These are phyloP conservation scores for Coregonus ussuriensis DNA, from an alignment of 2,797 vertebrate genomes.

Conservation along the genomic window DNA sequence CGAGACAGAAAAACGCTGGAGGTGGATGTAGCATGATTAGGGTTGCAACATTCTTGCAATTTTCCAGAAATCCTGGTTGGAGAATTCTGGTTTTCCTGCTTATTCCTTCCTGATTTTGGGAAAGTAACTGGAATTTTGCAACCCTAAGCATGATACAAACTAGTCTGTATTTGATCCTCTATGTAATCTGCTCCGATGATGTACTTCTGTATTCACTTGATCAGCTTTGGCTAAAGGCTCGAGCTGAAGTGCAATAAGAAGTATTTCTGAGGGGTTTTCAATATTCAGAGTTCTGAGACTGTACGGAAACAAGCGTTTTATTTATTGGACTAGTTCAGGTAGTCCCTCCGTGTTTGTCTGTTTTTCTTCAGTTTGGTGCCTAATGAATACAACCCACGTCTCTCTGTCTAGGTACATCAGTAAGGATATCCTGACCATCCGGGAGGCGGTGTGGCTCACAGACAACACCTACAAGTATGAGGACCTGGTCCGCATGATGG, in stretches of 20 bases:
- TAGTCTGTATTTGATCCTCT: background rate
- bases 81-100: too few species aligned
- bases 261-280: background rate
- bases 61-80: too few species aligned
- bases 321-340: too few species aligned
- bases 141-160: too few species aligned
- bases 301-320: background rate
- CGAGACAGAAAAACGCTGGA: slow-evolving; percentile 35
- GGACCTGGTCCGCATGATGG: slow-evolving; percentile 98
- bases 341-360: background rate
- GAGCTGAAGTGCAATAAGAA: background rate
- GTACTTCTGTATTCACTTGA: background rate
- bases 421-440: slow-evolving; percentile 95
- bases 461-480: slow-evolving; percentile 99
- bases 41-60: too few species aligned
- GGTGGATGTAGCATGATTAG: too few species aligned
- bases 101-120: too few species aligned
- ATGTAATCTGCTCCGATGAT: too few species aligned
- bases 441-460: slow-evolving; percentile 97
- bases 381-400: background rate
- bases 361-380: background rate
- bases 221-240: background rate
- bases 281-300: background rate
- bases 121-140: too few species aligned
- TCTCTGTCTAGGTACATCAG: slow-evolving; percentile 80